Evolutionary conservation across 2,888 invertebrate species (phyloP).

Genomic region (Pristionchus maxplancki): DNA sequence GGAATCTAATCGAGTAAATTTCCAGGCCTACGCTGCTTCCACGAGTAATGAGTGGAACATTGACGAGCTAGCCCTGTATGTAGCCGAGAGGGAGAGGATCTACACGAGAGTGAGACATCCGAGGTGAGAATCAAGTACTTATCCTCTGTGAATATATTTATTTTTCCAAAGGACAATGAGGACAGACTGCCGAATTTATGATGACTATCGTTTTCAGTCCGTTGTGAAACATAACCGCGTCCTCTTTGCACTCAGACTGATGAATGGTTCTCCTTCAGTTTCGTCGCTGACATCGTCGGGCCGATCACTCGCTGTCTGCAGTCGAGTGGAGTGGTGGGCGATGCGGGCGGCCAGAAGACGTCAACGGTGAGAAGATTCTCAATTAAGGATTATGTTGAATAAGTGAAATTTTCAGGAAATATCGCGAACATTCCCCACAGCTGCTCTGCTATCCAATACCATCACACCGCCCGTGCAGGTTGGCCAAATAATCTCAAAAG

Average conservation of each 20-base stretch:
- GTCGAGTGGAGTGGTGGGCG: background rate
- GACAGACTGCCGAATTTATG: too few relatives aligned
- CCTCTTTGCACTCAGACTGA: too few relatives aligned
- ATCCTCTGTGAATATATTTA: too few relatives aligned
- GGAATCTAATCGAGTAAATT: background rate
- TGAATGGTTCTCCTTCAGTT: background rate
- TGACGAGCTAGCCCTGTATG: constrained; percentile 67
- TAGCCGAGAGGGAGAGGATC: constrained; percentile 59
- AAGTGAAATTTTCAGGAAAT: background rate
- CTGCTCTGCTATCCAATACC: background rate
- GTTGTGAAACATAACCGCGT: too few relatives aligned
- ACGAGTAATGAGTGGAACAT: constrained; percentile 61
- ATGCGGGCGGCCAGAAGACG: background rate
- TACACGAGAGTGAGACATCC: constrained; percentile 61
- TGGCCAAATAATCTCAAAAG: background rate
- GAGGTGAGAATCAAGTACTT: background rate
- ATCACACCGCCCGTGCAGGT: background rate
- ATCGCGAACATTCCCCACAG: background rate
- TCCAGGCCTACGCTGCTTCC: constrained; percentile 64
- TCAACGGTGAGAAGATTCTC: background rate
- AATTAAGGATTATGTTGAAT: too few relatives aligned
- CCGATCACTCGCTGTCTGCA: constrained; percentile 11
- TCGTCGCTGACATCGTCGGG: constrained; percentile 34
- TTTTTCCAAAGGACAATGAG: too few relatives aligned
- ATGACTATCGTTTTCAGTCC: too few relatives aligned